Conservation (phyloP, 2,888 invertebrate species). For the Cataglyphis altisquamis region DNA sequence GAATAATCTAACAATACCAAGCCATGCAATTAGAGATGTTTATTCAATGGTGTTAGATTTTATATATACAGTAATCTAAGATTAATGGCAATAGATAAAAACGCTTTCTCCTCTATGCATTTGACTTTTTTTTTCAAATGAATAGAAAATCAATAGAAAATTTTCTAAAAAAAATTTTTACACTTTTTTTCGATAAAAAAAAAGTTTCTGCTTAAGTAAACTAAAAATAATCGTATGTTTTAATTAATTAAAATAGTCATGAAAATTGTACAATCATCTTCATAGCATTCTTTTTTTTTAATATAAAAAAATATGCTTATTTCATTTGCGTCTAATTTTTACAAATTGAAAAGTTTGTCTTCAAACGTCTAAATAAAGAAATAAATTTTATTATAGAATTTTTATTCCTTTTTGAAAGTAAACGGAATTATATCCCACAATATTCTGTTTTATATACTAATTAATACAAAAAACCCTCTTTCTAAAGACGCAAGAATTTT, state of each 20-base stretch:
- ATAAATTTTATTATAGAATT: too few species aligned
- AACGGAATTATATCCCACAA: background rate
- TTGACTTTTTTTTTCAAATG: background rate
- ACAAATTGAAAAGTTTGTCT: background rate
- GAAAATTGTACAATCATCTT: background rate
- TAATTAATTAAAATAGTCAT: background rate
- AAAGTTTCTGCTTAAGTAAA: background rate
- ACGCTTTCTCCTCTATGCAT: background rate
- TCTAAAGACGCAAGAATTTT: background rate
- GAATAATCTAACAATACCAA: background rate
- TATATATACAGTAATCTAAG: background rate
- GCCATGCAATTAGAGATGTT: background rate
- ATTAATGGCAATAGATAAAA: background rate
- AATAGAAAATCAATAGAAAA: background rate
- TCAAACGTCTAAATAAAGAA: background rate
- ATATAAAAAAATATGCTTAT: background rate
- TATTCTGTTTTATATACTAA: background rate
- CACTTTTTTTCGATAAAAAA: background rate
- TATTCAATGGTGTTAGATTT: background rate
- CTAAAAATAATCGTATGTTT: background rate
- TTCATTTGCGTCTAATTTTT: background rate
- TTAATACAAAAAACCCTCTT: background rate
- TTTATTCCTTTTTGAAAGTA: background rate
- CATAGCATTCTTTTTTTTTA: background rate
- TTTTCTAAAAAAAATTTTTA: background rate